Evolutionary conservation across 2,113 vertebrate genomes (phyloP).

Genomic region (Alectura lathami): DNA sequence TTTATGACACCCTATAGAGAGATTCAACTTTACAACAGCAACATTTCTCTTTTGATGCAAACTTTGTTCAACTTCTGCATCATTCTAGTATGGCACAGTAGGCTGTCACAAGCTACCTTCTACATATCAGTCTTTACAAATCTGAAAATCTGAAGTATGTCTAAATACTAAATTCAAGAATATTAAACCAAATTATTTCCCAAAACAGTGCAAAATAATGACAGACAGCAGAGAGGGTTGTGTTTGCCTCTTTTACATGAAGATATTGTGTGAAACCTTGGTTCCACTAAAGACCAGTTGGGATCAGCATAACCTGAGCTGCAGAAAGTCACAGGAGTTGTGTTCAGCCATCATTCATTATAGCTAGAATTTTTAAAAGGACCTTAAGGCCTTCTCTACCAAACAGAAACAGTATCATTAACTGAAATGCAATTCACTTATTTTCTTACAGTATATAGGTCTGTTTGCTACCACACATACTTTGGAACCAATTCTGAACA

Average conservation of each 20-base stretch:
- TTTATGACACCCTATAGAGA: constrained; percentile 28
- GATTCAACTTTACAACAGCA: constrained; percentile 5
- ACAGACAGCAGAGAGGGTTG: not conserved
- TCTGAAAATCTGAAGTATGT: not conserved
- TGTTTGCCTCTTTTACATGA: not conserved
- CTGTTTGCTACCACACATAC: not conserved
- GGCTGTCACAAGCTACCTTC: constrained; percentile 3
- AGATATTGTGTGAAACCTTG: not conserved
- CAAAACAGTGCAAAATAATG: not conserved
- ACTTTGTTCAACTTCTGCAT: not conserved
- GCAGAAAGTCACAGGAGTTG: not conserved
- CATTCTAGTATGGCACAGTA: not conserved
- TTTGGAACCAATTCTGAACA: not conserved
- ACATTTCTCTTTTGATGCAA: constrained; percentile 26
- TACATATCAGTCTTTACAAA: not conserved
- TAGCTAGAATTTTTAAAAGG: not conserved
- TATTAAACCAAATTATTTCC: not conserved
- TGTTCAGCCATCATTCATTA: not conserved
- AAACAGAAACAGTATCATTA: not conserved
- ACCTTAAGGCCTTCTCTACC: not conserved
- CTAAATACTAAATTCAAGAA: not conserved
- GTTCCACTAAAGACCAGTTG: not conserved
- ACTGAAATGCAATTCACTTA: not conserved
- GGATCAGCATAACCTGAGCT: not conserved
- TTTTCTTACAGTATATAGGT: not conserved